Evolutionary conservation across 2,888 invertebrate species (phyloP).

Genomic region (Helobdella robusta): DNA sequence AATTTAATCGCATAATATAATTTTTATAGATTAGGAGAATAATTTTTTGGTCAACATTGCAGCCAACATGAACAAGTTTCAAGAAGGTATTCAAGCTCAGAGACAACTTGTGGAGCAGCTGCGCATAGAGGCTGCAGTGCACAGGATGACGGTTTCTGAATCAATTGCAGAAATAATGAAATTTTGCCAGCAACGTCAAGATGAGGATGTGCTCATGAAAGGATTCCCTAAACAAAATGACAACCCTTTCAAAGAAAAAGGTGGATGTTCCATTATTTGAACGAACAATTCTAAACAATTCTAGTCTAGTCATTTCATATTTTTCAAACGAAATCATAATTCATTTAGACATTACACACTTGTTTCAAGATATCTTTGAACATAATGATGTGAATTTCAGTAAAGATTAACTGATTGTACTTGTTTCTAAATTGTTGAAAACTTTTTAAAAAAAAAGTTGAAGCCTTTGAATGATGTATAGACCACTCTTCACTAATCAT

Average conservation of each 20-base stretch:
- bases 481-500: conserved; percentile 37
- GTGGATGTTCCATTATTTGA: conserved; percentile 46
- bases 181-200: conserved; percentile 36
- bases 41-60: too few relatives aligned
- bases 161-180: conserved; percentile 37
- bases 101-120: conserved; percentile 38
- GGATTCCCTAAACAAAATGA: conserved; percentile 37
- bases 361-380: background rate
- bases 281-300: background rate
- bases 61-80: conserved; percentile 47
- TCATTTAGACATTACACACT: background rate
- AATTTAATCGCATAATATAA: too few relatives aligned
- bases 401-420: too few relatives aligned
- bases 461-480: too few relatives aligned
- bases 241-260: conserved; percentile 38
- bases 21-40: too few relatives aligned
- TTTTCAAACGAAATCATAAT: background rate
- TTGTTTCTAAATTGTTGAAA: too few relatives aligned
- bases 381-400: too few relatives aligned
- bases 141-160: conserved; percentile 37
- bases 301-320: background rate
- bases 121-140: conserved; percentile 35
- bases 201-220: conserved; percentile 36
- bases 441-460: too few relatives aligned
- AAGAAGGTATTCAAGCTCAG: conserved; percentile 41